A percentile compares a stretch with the other conserved stretches of the same genome.
Conservation (phyloP, 2,113 vertebrate species). For the western clawed frog (Xenopus tropicalis) region UCB_Xtro_10.0 CM004444.2:36925501-36926000, state of each 20-base stretch:
- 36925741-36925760: conserved; percentile 10
- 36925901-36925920: conserved; percentile 20
- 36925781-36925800: conserved; percentile 14
- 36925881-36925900: conserved; percentile 35
- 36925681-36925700: no score
- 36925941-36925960: conserved; percentile 24
- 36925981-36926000: neutral
- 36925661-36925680: no score
- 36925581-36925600: no score
- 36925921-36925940: conserved; percentile 7
- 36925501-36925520: no score
- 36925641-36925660: no score
- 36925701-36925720: neutral
- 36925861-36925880: conserved; percentile 6
- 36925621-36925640: no score
- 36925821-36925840: conserved; percentile 24
- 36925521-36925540: no score
- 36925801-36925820: conserved; percentile 25
- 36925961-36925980: conserved; percentile 9
- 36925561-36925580: no score
- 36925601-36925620: no score
- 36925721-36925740: neutral
- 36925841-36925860: conserved; percentile 26
- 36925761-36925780: conserved; percentile 8
- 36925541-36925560: no score